Conservation (phyloP, 1,140 invertebrate species). For the Charaxes varanes region DNA sequence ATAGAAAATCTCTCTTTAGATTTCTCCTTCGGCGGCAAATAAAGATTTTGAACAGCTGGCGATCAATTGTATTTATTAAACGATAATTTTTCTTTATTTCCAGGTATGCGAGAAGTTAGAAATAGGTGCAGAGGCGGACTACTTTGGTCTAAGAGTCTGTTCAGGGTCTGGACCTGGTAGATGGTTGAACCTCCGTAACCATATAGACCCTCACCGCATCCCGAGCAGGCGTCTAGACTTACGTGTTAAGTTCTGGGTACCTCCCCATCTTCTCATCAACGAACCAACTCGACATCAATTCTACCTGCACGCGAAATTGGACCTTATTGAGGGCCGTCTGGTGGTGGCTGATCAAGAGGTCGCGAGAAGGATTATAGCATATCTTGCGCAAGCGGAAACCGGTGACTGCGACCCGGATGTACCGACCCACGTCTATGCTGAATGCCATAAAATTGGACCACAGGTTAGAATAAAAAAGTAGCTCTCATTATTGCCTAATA, state of each 20-base stretch:
- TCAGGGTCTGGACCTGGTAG: constrained; percentile 82
- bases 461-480: constrained; percentile 29
- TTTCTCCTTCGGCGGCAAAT: too few relatives aligned
- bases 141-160: constrained; percentile 85
- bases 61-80: too few relatives aligned
- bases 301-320: constrained; percentile 85
- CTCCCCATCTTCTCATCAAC: constrained; percentile 88
- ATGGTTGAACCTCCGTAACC: constrained; percentile 91
- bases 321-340: constrained; percentile 82
- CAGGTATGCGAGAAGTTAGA: constrained; percentile 88
- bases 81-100: too few relatives aligned
- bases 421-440: constrained; percentile 77
- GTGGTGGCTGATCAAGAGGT: constrained; percentile 80
- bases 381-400: constrained; percentile 84
- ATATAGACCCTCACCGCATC: constrained; percentile 81
- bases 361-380: constrained; percentile 82
- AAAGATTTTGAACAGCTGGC: too few relatives aligned
- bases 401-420: constrained; percentile 79
- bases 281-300: constrained; percentile 89
- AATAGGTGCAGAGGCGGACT: constrained; percentile 89
- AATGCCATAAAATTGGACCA: constrained; percentile 77
- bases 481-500: neutral
- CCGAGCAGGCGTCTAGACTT: constrained; percentile 77
- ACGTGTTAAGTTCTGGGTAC: constrained; percentile 92
- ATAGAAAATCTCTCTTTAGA: too few relatives aligned